These are phyloP conservation scores for Paragorgia papillata DNA, from an alignment of 92 coral and sea anemone genomes.

Conservation along the genomic window DNA sequence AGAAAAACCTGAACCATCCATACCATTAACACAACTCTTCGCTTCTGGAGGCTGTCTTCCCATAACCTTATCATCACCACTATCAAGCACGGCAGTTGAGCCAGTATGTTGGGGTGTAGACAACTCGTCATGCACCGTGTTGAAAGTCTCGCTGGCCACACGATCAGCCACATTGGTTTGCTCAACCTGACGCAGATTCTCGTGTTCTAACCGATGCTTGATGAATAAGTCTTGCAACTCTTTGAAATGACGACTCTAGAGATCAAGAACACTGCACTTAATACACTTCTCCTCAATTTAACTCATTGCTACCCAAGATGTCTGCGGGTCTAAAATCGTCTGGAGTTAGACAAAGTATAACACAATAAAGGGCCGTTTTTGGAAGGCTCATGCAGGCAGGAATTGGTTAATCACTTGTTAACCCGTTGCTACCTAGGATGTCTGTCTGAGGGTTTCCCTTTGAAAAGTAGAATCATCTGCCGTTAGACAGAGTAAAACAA, in stretches of 20 bases:
- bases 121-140: neutral
- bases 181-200: constrained; percentile 37
- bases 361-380: too few relatives aligned
- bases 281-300: too few relatives aligned
- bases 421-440: too few relatives aligned
- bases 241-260: constrained; percentile 69
- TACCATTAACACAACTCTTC: neutral
- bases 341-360: too few relatives aligned
- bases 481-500: too few relatives aligned
- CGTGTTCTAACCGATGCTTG: constrained; percentile 72
- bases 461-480: too few relatives aligned
- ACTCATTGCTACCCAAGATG: too few relatives aligned
- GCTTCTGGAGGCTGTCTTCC: neutral
- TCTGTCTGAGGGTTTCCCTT: too few relatives aligned
- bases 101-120: neutral
- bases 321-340: too few relatives aligned
- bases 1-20: neutral
- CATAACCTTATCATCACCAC: neutral
- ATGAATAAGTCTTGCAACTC: constrained; percentile 75
- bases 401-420: too few relatives aligned
- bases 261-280: neutral
- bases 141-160: neutral
- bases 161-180: neutral
- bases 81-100: neutral
- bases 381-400: too few relatives aligned